Evolutionary conservation across 2,888 invertebrate species (phyloP).

Genomic region (Xestia xanthographa): DNA sequence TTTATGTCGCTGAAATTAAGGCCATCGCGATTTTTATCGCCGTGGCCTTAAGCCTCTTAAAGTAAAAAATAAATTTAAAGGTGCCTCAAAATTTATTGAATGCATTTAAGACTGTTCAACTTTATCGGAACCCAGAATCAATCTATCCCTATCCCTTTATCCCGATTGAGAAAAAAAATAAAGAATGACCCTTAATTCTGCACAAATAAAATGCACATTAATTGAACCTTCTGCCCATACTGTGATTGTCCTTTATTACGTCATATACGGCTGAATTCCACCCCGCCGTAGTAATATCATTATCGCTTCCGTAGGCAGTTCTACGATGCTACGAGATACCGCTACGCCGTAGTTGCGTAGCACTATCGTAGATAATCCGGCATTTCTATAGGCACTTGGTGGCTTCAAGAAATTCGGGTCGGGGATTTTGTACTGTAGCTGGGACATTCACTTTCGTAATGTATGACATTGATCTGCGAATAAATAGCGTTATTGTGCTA

Average conservation of each 20-base stretch:
- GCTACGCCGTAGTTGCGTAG: conserved; percentile 67
- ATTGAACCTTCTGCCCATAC: conserved; percentile 18
- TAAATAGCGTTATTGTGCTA: background rate
- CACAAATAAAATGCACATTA: background rate
- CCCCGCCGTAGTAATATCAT: conserved; percentile 57
- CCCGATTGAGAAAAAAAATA: background rate
- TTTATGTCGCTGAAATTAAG: too few species aligned
- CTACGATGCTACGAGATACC: conserved; percentile 63
- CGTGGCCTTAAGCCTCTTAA: too few species aligned
- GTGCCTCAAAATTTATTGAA: background rate
- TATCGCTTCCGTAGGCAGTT: conserved; percentile 61
- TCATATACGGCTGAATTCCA: conserved; percentile 48
- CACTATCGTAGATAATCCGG: conserved; percentile 49
- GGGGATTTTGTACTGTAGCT: conserved; percentile 25
- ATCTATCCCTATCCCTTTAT: background rate
- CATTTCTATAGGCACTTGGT: conserved; percentile 44
- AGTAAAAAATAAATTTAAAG: background rate
- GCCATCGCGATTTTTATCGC: too few species aligned
- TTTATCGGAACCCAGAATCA: background rate
- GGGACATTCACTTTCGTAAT: background rate
- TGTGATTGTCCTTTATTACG: conserved; percentile 24
- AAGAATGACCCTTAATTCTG: background rate
- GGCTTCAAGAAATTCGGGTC: conserved; percentile 41
- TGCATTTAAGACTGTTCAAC: background rate
- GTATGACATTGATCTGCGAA: background rate